Evolutionary conservation across 1,140 invertebrate species (phyloP).

Genomic region (Pristionchus pacificus): DNA sequence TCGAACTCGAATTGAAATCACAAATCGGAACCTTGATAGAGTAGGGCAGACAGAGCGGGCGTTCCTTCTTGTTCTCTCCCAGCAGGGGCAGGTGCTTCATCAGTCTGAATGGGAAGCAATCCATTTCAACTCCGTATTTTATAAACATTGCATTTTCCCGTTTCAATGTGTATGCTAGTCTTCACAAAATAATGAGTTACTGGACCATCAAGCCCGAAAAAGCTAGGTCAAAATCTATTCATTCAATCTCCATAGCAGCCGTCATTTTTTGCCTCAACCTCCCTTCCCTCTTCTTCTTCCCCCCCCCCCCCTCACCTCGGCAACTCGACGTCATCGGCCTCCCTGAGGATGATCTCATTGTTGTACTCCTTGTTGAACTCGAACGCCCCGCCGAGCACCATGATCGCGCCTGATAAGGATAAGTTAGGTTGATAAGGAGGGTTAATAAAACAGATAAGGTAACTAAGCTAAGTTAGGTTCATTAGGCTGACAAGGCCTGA

Average conservation of each 20-base stretch:
- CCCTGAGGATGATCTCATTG: constrained; percentile 83
- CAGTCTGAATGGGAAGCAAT: too few relatives aligned
- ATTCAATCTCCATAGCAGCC: too few relatives aligned
- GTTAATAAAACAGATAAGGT: neutral
- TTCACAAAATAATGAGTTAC: neutral
- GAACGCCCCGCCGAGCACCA: constrained; percentile 88
- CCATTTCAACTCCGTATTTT: neutral
- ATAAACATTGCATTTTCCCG: neutral
- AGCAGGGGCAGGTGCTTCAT: constrained; percentile 84
- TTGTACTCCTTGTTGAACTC: constrained; percentile 94
- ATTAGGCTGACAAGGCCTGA: too few relatives aligned
- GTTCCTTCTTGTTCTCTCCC: constrained; percentile 89
- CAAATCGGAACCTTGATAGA: constrained; percentile 82
- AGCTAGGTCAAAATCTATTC: too few relatives aligned
- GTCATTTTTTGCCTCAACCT: too few relatives aligned
- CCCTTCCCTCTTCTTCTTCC: too few relatives aligned
- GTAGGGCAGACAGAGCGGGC: constrained; percentile 85
- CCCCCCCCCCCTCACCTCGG: too few relatives aligned
- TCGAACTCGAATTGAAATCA: too few relatives aligned
- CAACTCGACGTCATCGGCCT: constrained; percentile 90
- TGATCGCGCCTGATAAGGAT: constrained; percentile 70
- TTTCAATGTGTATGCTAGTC: neutral
- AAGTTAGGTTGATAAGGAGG: neutral
- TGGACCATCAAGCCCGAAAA: too few relatives aligned
- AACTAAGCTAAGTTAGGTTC: too few relatives aligned